Evolutionary conservation across 2,113 vertebrate genomes (phyloP).

Genomic region (Butorides virescens): DNA sequence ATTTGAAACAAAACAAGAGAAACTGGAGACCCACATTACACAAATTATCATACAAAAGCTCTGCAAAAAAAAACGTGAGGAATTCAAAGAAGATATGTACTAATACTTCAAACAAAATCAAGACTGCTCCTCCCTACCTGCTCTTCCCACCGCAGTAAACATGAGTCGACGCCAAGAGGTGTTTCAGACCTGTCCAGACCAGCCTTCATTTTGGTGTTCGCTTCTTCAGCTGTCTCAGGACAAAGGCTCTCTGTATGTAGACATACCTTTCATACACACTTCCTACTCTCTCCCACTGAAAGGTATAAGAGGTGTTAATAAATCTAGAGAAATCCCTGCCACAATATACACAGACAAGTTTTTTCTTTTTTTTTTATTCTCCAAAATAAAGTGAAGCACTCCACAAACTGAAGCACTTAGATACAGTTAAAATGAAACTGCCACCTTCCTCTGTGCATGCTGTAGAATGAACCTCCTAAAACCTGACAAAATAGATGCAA

Average conservation of each 20-base stretch:
- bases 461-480: neutral
- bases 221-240: neutral
- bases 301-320: neutral
- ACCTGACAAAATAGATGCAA: neutral
- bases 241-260: neutral
- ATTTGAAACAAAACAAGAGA: neutral
- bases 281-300: neutral
- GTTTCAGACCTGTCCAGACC: conserved; percentile 3
- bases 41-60: neutral
- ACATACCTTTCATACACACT: neutral
- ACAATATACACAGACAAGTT: neutral
- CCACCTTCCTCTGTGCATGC: neutral
- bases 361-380: accelerated
- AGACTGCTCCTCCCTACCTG: conserved; percentile 1
- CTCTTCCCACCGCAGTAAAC: conserved; percentile 5
- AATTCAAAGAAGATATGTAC: neutral
- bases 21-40: neutral
- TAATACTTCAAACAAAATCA: neutral
- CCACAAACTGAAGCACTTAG: neutral
- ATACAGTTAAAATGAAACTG: neutral
- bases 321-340: neutral
- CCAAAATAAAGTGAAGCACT: neutral
- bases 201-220: neutral
- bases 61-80: neutral
- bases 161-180: neutral